Base-by-base conservation (phyloP, 2,888 invertebrate genomes). In the Cephonodes hylas region DNA sequence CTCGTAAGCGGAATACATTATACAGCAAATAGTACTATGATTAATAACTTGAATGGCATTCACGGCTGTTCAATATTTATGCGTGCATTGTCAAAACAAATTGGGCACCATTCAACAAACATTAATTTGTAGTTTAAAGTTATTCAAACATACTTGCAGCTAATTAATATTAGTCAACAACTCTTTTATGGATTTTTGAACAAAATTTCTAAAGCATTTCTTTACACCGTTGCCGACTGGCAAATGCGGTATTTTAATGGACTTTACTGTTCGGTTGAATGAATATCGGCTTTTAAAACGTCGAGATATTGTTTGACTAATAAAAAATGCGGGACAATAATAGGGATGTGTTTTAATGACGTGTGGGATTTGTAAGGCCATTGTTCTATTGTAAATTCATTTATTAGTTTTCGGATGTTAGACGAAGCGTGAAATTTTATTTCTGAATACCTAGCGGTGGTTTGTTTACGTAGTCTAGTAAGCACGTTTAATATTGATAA, bases 321-420 rank as follows among this genome's bases (percentile, higher is more conserved):
- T 18, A 15, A 31, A 31, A 53, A 53, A 31, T 15, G 4, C 18
- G 10, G 48, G 27, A 27, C 27, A 31, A 7, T 31, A 53, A 31
- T 31, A 53, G 53, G 53, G 53, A 31, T 53, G 27, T 53, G 18
- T 53, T 31, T 18, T 18, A 31, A 53, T 27, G 6, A 31, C 31
- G 31, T 31, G 31, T 53, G 31, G 53, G 53, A 8, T 31, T 27
- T 18, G 31, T 53, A 53, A 18, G 15, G 10, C 53, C 27, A 31
- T 53, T 53, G 53, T 53, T 53, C 53, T 31, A 31, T 53, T 31
- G 53, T 53, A 53, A 27, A 53, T 38, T n/a, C n/a, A 45, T 22
- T 31, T 31, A 48, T 53, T 53, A 3, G 27, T 31, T 53, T 53
- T 27, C 18, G 27, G 8, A 2, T 53, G 20, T 31, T 31, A 18